A percentile compares a stretch with the other conserved stretches of the same genome.
Conservation (phyloP, 2,888 invertebrate species). For the Stenoptilia bipunctidactyla region DNA sequence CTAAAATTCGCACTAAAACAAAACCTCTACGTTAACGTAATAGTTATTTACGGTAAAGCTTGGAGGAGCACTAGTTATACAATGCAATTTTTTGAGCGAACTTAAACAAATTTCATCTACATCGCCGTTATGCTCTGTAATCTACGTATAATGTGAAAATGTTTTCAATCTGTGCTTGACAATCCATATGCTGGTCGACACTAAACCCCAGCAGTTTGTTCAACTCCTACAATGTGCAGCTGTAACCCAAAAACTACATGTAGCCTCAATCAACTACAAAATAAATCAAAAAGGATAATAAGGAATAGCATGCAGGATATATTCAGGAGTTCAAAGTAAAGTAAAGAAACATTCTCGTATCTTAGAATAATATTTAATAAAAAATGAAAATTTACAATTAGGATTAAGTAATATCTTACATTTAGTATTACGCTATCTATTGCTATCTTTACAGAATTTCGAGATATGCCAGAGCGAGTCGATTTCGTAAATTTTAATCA, state of each 20-base stretch:
- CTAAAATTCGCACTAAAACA: slow-evolving; percentile 1
- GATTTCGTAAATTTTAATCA: too few species aligned
- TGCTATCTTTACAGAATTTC: neutral
- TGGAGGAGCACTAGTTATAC: neutral
- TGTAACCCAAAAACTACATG: neutral
- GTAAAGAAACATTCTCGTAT: neutral
- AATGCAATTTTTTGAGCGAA: neutral
- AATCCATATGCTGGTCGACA: neutral
- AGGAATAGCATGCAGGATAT: neutral
- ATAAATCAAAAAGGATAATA: neutral
- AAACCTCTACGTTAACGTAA: neutral
- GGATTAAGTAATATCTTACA: neutral
- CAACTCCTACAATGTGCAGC: neutral
- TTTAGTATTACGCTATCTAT: neutral
- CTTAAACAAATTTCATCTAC: neutral
- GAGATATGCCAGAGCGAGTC: neutral
- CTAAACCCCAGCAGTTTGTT: neutral
- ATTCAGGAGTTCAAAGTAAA: neutral
- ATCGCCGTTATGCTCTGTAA: slow-evolving; percentile 13
- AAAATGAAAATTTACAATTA: slow-evolving; percentile 1
- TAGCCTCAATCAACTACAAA: neutral
- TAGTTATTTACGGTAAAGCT: neutral
- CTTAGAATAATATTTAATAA: neutral
- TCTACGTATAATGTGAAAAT: slow-evolving; percentile 8
- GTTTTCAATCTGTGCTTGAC: neutral